Base-by-base conservation (phyloP, 2,113 vertebrate genomes). In the Amazona vittata region DNA sequence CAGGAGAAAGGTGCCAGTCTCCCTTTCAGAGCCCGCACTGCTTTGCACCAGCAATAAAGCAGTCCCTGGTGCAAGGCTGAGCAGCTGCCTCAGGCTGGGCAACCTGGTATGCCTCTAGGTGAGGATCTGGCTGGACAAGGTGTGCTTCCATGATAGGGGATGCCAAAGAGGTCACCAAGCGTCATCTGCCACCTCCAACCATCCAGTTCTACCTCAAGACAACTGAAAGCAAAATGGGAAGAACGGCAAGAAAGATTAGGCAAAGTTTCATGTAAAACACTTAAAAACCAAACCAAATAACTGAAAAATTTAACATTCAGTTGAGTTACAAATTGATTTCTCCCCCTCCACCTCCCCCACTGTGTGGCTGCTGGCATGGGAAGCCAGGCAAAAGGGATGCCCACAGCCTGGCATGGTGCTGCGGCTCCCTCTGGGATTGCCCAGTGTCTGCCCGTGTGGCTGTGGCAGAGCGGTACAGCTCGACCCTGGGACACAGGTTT, bases 401-500 rank as follows among this genome's bases (percentile, higher is more conserved):
- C 53, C 21, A 2, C 0, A 1, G 33, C 28, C 26, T 59, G n/a
- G 25, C 6, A 0, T 14, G 0, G 8, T 12, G 12, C 50, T 70
- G 59, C 1, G 3, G n/a, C 22, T 75, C 22, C 17, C 47, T 62
- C 15, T 0, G 4, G 63, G 18, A 35, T 43, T 50, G 39, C 53
- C 52, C 39, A 69, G 49, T 11, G 25, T 62, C 64, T n/a, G 2
- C 22, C 64, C 8, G 3, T 0, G 6, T 5, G 37, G 71, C 67
- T 3, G 1, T 41, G 50, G 14, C 76, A 76, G 63, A 73, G 47
- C 64, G 77, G 81, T 81, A 63, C 76, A 73, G 68, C 47, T 91
- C 3, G 1, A 21, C 0, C 0, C 1, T 70, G 79, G 74, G 43
- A 67, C 0, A 0, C 3, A 15, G 35, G 20, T 39, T 33, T 53